Conservation (phyloP, 2,113 vertebrate genomes). For the Cathartes aura region DNA sequence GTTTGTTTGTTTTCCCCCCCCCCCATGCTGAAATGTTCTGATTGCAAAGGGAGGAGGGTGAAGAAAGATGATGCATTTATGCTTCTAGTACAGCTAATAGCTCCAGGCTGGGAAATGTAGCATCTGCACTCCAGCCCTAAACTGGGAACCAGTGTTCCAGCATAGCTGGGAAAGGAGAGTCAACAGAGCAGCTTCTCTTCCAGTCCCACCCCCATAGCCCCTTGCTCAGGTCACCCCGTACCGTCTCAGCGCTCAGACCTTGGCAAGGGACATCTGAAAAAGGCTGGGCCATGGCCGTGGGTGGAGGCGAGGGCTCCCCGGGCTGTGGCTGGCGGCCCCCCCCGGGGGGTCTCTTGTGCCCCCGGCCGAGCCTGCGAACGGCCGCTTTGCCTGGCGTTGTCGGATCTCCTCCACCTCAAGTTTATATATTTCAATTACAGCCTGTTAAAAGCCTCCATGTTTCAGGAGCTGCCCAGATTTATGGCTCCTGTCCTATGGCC, state of each 20-base stretch:
- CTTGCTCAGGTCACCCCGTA: accelerated
- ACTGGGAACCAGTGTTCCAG: not conserved
- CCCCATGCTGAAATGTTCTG: not conserved
- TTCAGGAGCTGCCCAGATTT: not conserved
- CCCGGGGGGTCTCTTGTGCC: too few species aligned
- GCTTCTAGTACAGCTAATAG: not conserved
- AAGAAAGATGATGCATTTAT: not conserved
- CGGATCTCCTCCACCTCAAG: not conserved
- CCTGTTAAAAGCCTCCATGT: not conserved
- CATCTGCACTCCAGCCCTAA: not conserved
- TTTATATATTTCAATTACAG: not conserved
- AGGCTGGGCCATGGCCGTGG: not conserved
- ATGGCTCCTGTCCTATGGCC: not conserved
- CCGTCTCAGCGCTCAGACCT: not conserved
- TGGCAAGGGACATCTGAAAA: accelerated
- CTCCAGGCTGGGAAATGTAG: not conserved
- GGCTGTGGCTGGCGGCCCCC: too few species aligned
- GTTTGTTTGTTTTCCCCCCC: not conserved
- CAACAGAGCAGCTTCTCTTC: not conserved
- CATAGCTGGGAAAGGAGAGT: not conserved
- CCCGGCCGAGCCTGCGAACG: accelerated
- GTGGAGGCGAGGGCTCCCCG: not conserved
- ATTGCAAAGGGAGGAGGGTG: not conserved
- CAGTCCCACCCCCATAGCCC: accelerated
- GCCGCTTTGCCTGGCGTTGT: not conserved